Evolutionary conservation across 2,113 vertebrate species (phyloP), one percentile per base, ranked within the genome.

Genomic region (Equus przewalskii): DNA sequence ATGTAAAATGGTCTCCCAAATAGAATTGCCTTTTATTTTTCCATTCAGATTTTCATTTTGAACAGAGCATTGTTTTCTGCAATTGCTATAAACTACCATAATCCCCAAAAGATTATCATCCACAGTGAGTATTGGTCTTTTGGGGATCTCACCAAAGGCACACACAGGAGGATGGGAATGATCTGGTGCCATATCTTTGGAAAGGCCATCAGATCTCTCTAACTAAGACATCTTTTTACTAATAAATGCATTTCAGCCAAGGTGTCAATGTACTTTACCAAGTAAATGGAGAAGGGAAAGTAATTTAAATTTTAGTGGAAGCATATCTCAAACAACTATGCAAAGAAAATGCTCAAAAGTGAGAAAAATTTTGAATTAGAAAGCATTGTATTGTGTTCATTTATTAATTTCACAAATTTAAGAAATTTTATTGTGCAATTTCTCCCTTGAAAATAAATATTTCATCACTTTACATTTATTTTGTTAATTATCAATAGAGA

Each of bases 321-420:
- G 54, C 49, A 62, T 88, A 75, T 93, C 85, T 95, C 54, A 83
- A 82, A 65, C 5, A 94, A 54, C n/a, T 54, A 65, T 92, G 36
- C 41, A 89, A 89, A 85, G 21, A 22, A 78, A 56, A 51, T 33
- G 12, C 1, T 92, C n/a, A 72, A 64, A 65, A 26, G 6, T 36
- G 1, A 33, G 15, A 85, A 62, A 46, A 56, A 18, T 5, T 33
- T 60, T 69, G 30, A 83, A 70, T 54, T 67, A 81, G 51, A 97
- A 89, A 51, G 5, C 13, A 51, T 70, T 67, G 7, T 11, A 76
- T 67, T 75, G 10, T 76, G 11, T 73, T 80, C 2, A 62, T 69
- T 58, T 73, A 69, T 67, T 85, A 67, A 75, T 70, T 95, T 90
- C 56, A 56, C 33, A 14, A 88, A 93, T 1, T 16, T 81, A n/a